Evolutionary conservation across 2,113 vertebrate genomes (phyloP), one percentile per base, ranked within the genome.

Genomic region (Leptocoma aspasia): DNA sequence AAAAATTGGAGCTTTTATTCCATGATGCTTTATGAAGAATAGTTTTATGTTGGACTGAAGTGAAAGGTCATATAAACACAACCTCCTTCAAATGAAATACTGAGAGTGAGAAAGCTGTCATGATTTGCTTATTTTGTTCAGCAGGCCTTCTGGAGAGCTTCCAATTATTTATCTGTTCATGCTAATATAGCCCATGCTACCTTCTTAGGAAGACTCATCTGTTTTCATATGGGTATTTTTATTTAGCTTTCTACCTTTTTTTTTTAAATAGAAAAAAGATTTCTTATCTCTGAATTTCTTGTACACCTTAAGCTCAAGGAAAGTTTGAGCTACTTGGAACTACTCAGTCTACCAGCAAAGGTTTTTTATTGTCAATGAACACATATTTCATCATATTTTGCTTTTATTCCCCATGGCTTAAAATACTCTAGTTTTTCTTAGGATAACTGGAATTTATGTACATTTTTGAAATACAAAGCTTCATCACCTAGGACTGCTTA

Each of bases 261-360:
- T 66, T 56, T 11, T 37, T 60, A 31, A 13, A 37, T 1, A 81
- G 15, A 15, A 53, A 54, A 79, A 53, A 57, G 21, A 3, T 9
- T 33, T 82, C 42, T 76, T 82, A 53, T 15, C 16, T 82, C 50
- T 45, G 30, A 53, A 6, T 33, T 70, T 41, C 14, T 63, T 60
- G 22, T 11, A 42, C 7, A 41, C 5, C 7, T 35, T 56, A 27
- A 84, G 6, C 13, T 42, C 13, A 39, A 70, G 12, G 21, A n/a
- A 84, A 47, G 2, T 8, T 15, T 59, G 60, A 81, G 54, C 6
- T 57, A 14, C 13, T 65, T 0, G 0, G 19, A 86, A 66, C 12
- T 73, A 22, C 6, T 61, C 0, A 0, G 13, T 69, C 14, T 52
- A 70, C 17, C 8, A 72, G 17, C 17, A 5, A 66, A 77, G 9